Conservation (phyloP, 2,888 invertebrate species). For the Platycnemis pennipes region DNA sequence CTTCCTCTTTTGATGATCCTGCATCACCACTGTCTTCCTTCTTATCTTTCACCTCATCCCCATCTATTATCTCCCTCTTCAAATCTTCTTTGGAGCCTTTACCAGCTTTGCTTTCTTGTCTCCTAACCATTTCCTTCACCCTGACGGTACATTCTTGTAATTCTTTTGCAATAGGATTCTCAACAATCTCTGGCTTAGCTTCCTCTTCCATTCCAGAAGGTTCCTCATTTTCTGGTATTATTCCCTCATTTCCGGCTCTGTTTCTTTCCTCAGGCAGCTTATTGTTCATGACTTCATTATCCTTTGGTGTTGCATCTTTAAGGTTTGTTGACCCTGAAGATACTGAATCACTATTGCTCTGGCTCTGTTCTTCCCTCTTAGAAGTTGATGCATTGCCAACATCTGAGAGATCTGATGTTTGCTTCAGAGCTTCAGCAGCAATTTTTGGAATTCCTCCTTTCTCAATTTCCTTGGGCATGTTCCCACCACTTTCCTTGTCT, state of each 20-base stretch:
- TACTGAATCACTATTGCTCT: not conserved
- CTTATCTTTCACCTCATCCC: not conserved
- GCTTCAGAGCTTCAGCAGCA: not conserved
- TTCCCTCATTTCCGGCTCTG: not conserved
- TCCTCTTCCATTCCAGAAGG: not conserved
- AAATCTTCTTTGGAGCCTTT: not conserved
- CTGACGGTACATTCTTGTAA: not conserved
- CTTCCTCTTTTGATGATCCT: not conserved
- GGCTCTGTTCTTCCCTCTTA: not conserved
- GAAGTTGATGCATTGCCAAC: not conserved
- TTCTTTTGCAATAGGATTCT: not conserved
- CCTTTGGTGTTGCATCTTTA: not conserved
- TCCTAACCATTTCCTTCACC: not conserved
- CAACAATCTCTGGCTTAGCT: not conserved
- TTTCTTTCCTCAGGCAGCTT: not conserved
- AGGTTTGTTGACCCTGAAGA: not conserved
- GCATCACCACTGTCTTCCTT: not conserved
- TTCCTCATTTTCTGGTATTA: not conserved
- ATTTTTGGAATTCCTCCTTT: conserved; percentile 1
- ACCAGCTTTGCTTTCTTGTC: not conserved
- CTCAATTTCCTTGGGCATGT: not conserved
- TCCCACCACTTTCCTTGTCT: not conserved
- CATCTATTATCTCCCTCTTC: not conserved
- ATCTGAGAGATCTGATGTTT: not conserved
- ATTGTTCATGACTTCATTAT: not conserved